Evolutionary conservation across 2,888 invertebrate genomes (phyloP), one percentile per base, ranked within the genome.

Genomic region (Drosophila hamatofila): DNA sequence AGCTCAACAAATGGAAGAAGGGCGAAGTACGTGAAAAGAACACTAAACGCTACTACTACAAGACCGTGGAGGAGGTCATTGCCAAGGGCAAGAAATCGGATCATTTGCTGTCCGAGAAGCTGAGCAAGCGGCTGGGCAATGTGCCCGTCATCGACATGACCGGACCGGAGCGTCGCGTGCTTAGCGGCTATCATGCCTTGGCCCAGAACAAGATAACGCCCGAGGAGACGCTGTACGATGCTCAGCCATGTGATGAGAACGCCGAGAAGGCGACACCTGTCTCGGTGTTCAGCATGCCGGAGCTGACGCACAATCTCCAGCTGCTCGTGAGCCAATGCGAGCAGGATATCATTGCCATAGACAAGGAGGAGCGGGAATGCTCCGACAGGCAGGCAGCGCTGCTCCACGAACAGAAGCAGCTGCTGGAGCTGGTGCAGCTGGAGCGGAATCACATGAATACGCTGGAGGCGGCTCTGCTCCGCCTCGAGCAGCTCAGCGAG

Each of bases 131-230:
- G 84, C 93, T 97, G 56, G 95, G 96, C 37, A 97, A 97, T 92
- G 98, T 98, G 46, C 99, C 99, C 82, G 99, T 99, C 14, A 99
- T 99, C 76, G 99, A 99, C 93, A 98, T 99, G 98, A 99, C 99
- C 9, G 99, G 99, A 0, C 97, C 97, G 0, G 98, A 99, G 92
- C 96, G 97, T 91, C 95, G 98, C 62, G 97, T 99, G 41, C 94
- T 98, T 3, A 97, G 96, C 90, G 98, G 98, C 0, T 98, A 98
- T 92, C 98, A 98, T 93, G 98, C 98, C 1, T 94, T 98, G 44
- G 95, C 96, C 0, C 96, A 97, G 30, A 93, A 94, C 3, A 93
- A 94, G 78, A 91, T 94, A 1, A 91, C 93, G 1, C 94, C 94
- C 6, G 86, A 86, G 16, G 94, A 93, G 82, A 94, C 95, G 89